phyloP scores from a whole-genome alignment of 1,140 invertebrate species.

The Habropoda laboriosa region DNA sequence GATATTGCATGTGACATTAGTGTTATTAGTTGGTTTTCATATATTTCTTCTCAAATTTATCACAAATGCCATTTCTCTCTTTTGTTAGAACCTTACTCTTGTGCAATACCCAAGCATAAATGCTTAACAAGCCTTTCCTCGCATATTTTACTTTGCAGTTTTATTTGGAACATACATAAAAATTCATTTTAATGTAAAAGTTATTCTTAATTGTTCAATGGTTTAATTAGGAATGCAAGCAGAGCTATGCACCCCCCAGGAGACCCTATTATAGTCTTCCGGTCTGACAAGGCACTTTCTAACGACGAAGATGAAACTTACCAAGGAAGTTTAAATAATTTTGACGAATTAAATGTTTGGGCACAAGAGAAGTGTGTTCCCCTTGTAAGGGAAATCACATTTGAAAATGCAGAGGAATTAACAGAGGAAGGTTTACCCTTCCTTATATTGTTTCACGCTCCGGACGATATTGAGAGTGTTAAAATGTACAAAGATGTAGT shows the following conservation, averaged over 20 bases:
- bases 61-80: neutral
- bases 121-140: neutral
- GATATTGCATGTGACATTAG: neutral
- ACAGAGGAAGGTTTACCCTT: conserved; percentile 99
- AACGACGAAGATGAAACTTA: conserved; percentile 92
- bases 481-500: conserved; percentile 94
- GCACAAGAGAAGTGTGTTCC: conserved; percentile 94
- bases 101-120: neutral
- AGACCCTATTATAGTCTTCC: conserved; percentile 90
- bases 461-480: conserved; percentile 92
- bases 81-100: neutral
- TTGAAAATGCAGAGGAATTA: conserved; percentile 99
- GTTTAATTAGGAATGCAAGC: conserved; percentile 82
- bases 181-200: neutral
- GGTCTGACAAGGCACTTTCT: conserved; percentile 89
- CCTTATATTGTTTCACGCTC: conserved; percentile 96
- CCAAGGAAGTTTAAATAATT: conserved; percentile 86
- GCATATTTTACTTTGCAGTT: neutral
- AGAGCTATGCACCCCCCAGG: conserved; percentile 92
- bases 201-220: neutral
- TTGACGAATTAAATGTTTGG: conserved; percentile 93
- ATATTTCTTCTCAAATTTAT: neutral
- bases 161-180: neutral
- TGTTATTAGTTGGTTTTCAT: neutral
- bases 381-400: conserved; percentile 96